A percentile compares a stretch with the other conserved stretches of the same genome.
Evolutionary conservation across 2,113 vertebrate species (phyloP).

Genomic region (human): GRCh38 chr16:48856001-48856500

Average conservation of each 20-base stretch:
- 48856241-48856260: background rate
- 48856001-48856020: no score
- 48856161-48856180: background rate
- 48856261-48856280: background rate
- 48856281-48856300: background rate
- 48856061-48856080: no score
- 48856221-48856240: conserved; percentile 1
- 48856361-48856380: background rate
- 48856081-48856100: background rate
- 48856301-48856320: background rate
- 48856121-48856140: background rate
- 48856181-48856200: background rate
- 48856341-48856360: background rate
- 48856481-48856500: no score
- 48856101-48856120: background rate
- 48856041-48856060: no score
- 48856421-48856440: accelerated
- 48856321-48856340: background rate
- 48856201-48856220: background rate
- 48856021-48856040: no score
- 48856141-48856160: background rate
- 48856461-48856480: accelerated
- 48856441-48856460: background rate
- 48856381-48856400: background rate
- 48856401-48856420: background rate